Conservation (phyloP, 2,113 vertebrate genomes). For the Notiomystis cincta region DNA sequence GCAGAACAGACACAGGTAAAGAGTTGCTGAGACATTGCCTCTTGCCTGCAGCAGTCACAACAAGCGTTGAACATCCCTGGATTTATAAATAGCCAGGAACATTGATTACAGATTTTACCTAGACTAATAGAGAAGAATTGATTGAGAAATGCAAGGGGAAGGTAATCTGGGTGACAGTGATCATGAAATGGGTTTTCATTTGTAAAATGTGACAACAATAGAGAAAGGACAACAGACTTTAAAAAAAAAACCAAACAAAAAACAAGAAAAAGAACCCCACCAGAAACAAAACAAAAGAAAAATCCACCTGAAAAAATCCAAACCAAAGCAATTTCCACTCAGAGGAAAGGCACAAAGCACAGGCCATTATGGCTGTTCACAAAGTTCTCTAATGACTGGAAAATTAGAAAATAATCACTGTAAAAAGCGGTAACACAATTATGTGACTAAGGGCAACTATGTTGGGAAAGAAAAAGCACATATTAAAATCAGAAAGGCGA, state of each 20-base stretch:
- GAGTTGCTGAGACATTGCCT: not conserved
- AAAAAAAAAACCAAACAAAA: not conserved
- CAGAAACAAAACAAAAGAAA: not conserved
- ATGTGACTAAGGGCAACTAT: not conserved
- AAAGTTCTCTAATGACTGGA: not conserved
- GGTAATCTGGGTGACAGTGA: not conserved
- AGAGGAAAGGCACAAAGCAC: not conserved
- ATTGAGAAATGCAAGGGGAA: not conserved
- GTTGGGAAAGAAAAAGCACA: not conserved
- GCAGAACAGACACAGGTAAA: not conserved
- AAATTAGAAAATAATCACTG: not conserved
- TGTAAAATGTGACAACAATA: not conserved
- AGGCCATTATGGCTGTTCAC: not conserved
- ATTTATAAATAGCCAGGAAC: not conserved
- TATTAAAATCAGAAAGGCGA: not conserved
- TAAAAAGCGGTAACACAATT: not conserved
- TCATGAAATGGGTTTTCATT: not conserved
- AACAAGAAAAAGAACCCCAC: fast-evolving
- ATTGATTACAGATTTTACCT: not conserved
- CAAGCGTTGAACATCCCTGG: not conserved
- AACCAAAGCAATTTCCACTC: not conserved
- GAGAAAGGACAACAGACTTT: not conserved
- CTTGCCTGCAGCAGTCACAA: not conserved
- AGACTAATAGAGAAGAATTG: not conserved
- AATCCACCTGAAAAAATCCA: not conserved